Base-by-base conservation (phyloP, 2,797 vertebrate genomes). In the Lates japonicus region DNA sequence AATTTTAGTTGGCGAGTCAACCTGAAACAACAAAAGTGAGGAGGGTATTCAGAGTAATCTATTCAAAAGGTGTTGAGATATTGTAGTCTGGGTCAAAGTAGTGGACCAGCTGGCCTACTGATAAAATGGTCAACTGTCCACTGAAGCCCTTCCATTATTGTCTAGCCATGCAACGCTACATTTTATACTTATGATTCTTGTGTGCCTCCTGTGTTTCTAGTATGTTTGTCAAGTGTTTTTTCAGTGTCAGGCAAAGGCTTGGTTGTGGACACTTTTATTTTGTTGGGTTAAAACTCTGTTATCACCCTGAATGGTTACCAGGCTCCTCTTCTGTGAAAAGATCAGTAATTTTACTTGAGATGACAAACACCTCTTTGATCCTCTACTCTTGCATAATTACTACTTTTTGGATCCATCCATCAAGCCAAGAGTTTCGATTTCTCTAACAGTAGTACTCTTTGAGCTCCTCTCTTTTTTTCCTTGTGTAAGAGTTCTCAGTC, bases 301-400 rank as follows among this genome's bases (percentile, higher is more conserved):
- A 39, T 44, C 20, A 29, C n/a, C 42, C 41, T 19, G 25, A 29
- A 29, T 29, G 16, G 10, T 61, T 37, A 19, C 35, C 39, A 31
- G 46, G 7, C 2, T 48, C n/a, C n/a, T 48, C 13, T 70, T 46
- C 22, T 60, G n/a, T 39, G 54, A 72, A 59, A 33, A 60, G 58
- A 52, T 73, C 41, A 72, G 55, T 39, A 49, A 68, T 77, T 77
- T 72, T 3, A 20, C 48, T 67, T 58, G 16, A 54, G 46, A 51
- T 69, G 51, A 57, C 59, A 82, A 73, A 49, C 37, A 51, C 5
- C 14, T n/a, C 20, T 57, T 72, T 11, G 64, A 29, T 31, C 62
- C 33, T 22, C 42, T 39, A 51, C 39, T 59, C 19, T 60, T 41
- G 20, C 35, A 17, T 75, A 58, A 67, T 76, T 58, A 54, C 68